phyloP scores from a whole-genome alignment of 1,140 invertebrate species.

The Brachionus asplanchnoidis region DNA sequence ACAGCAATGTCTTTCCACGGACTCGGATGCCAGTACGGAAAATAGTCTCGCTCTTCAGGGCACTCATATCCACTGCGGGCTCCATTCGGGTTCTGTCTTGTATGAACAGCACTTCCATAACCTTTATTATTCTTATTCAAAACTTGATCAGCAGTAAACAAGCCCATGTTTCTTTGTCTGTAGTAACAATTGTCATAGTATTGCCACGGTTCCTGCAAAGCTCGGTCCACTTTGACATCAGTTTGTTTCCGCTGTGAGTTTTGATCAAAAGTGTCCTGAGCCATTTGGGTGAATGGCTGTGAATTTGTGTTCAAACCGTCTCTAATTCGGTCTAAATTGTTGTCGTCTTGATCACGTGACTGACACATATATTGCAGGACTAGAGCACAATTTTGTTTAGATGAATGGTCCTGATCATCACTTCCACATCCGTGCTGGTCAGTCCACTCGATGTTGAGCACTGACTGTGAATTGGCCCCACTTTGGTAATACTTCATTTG shows the following conservation, averaged over 20 bases:
- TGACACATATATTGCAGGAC: slow-evolving; percentile 56
- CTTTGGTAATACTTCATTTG: slow-evolving; percentile 57
- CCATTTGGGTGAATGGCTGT: slow-evolving; percentile 46
- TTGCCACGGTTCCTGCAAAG: slow-evolving; percentile 54
- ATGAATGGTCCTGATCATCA: slow-evolving; percentile 47
- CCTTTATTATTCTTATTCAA: slow-evolving; percentile 50
- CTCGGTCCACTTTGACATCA: slow-evolving; percentile 46
- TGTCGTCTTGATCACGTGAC: slow-evolving; percentile 35
- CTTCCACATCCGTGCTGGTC: slow-evolving; percentile 56
- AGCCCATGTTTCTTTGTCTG: slow-evolving; percentile 52
- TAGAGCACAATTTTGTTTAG: slow-evolving; percentile 54
- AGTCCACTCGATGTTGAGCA: slow-evolving; percentile 53
- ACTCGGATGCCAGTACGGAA: slow-evolving; percentile 55
- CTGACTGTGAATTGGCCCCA: slow-evolving; percentile 47
- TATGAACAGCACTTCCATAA: slow-evolving; percentile 56
- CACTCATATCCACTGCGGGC: slow-evolving; percentile 55
- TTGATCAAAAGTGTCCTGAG: slow-evolving; percentile 44
- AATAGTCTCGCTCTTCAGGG: slow-evolving; percentile 56
- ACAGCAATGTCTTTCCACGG: slow-evolving; percentile 55
- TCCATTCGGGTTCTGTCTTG: slow-evolving; percentile 53
- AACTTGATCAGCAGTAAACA: slow-evolving; percentile 56
- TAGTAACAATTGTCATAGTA: slow-evolving; percentile 55
- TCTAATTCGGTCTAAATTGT: slow-evolving; percentile 43
- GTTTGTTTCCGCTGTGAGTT: slow-evolving; percentile 46
- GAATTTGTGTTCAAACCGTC: slow-evolving; percentile 49